phyloP scores from a whole-genome alignment of 2,113 vertebrate genomes.

The Antechinus stuartii region DNA sequence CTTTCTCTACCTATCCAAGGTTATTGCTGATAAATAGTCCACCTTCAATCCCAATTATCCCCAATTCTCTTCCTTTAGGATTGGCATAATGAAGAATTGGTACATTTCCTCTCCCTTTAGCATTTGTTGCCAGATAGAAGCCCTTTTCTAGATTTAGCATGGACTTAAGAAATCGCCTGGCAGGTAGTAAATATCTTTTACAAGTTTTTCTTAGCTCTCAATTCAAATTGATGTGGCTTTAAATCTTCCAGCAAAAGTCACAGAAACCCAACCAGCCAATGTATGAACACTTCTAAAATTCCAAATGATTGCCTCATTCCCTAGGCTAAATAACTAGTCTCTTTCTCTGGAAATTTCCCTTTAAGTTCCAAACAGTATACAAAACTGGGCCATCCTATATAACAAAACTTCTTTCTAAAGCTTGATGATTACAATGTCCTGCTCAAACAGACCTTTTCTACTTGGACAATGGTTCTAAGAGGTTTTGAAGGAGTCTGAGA shows the following conservation, averaged over 20 bases:
- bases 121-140: neutral
- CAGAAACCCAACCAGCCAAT: constrained; percentile 46
- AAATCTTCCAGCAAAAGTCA: constrained; percentile 36
- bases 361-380: neutral
- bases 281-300: constrained; percentile 36
- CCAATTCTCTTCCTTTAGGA: neutral
- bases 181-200: neutral
- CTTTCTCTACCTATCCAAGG: neutral
- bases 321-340: neutral
- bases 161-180: constrained; percentile 34
- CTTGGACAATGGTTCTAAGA: constrained; percentile 57
- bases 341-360: constrained; percentile 39
- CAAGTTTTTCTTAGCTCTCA: neutral
- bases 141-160: neutral
- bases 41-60: too few relatives aligned
- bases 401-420: neutral
- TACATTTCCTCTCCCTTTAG: constrained; percentile 6
- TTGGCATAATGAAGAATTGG: neutral
- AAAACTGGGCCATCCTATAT: neutral
- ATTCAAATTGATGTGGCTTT: constrained; percentile 20
- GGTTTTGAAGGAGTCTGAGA: constrained; percentile 26
- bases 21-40: neutral
- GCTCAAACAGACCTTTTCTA: constrained; percentile 61
- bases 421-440: constrained; percentile 58
- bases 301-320: neutral